Conservation (phyloP, 2,113 vertebrate species). For the Osmerus mordax region DNA sequence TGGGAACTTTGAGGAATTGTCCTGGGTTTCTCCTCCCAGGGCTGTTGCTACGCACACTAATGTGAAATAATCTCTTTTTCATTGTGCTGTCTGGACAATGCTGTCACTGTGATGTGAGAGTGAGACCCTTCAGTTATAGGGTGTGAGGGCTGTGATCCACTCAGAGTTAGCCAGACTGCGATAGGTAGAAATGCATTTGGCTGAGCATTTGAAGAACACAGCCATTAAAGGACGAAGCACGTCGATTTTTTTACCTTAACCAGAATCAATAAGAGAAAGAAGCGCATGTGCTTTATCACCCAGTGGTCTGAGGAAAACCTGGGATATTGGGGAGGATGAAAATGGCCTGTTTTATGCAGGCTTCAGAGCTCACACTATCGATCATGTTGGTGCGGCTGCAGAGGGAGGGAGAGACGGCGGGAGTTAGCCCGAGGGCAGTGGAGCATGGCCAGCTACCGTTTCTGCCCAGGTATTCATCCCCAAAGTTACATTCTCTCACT, state of each 20-base stretch:
- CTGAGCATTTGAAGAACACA: not conserved
- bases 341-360: constrained; percentile 7
- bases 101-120: not conserved
- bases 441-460: not conserved
- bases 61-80: constrained; percentile 7
- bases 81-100: not conserved
- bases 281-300: not conserved
- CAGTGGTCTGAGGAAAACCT: constrained; percentile 13
- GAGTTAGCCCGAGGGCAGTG: constrained; percentile 41
- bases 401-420: constrained; percentile 34
- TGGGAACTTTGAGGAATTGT: not conserved
- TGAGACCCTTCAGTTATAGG: no score
- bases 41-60: not conserved
- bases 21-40: not conserved
- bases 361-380: constrained; percentile 38
- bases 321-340: constrained; percentile 36
- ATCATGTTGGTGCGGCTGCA: constrained; percentile 36
- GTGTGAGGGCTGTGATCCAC: not conserved
- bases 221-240: not conserved
- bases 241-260: not conserved
- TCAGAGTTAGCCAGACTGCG: not conserved
- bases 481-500: not conserved
- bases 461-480: not conserved
- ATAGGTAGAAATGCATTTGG: not conserved
- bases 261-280: constrained; percentile 4